Evolutionary conservation across 2,797 vertebrate genomes (phyloP), one percentile per base, ranked within the genome.

Genomic region (Helicolenus hilgendorfi): DNA sequence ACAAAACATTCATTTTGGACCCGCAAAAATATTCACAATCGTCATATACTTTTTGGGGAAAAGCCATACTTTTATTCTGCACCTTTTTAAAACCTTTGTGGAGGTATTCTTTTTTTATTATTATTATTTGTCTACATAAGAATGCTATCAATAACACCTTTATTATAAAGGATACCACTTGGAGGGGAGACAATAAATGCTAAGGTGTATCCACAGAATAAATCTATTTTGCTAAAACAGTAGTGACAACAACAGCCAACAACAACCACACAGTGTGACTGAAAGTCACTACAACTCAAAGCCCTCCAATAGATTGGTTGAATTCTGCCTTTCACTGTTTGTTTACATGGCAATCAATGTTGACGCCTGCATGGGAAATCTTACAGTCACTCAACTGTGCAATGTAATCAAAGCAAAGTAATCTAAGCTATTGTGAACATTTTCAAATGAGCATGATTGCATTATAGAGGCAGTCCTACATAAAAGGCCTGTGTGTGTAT

Each of bases 311-410:
- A 59, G 77, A 77, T 75, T 3, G 0, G 29, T 64, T 62, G 1
- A 81, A 78, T 77, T 73, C 76, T 24, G 15, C 79, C 55, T 29
- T 64, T 60, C 68, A 55, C 4, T 75, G 67, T 59, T 58, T 85
- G 79, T 84, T 87, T 76, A 72, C 83, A 67, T 20, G 35, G 3
- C 4, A 74, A 88, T 88, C 75, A 59, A 75, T 79, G 59, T 36
- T 6, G 68, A 63, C 8, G 14, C 59, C 27, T 36, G 58, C 36
- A 3, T 24, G 62, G 20, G 24, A 73, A 63, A 74, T 24, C 69
- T 71, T 35, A 29, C 70, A 26, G 33, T 45, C 68, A 26, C 18
- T 59, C 60, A 53, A 22, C 65, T 11, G 65, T 15, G 59, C 26
- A 38, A 38, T n/a, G 15, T 18, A 15, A 74, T 31, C 33, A 68